Conservation (phyloP, 1,140 invertebrate genomes). For the Drosophila jambulina region DNA sequence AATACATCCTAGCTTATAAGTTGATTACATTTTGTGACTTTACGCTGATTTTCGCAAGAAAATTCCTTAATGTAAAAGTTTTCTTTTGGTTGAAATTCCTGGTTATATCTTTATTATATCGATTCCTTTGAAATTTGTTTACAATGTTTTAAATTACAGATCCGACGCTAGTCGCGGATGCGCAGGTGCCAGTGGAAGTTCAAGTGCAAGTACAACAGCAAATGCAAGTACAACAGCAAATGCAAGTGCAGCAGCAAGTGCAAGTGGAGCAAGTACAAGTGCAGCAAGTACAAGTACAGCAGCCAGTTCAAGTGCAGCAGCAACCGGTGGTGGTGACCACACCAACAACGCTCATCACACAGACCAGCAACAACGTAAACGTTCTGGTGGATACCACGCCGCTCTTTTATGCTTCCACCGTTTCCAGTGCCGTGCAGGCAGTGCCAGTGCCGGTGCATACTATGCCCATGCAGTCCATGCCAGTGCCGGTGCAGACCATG, state of each 20-base stretch:
- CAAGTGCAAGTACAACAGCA: background rate
- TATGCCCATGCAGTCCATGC: background rate
- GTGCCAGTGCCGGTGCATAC: background rate
- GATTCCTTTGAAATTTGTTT: background rate
- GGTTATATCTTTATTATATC: background rate
- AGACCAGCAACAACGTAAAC: conserved; percentile 48
- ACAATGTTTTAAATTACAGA: conserved; percentile 35
- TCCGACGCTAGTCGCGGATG: conserved; percentile 16
- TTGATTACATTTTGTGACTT: background rate
- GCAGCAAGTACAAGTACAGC: background rate
- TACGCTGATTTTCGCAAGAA: background rate
- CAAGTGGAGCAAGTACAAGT: background rate
- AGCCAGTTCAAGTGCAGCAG: conserved; percentile 19
- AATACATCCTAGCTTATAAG: background rate
- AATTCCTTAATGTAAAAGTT: background rate
- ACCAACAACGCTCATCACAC: conserved; percentile 35
- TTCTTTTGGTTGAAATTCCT: conserved; percentile 6
- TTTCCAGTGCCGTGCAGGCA: conserved; percentile 1
- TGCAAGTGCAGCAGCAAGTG: background rate
- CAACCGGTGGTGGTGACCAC: conserved; percentile 13
- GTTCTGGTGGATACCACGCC: conserved; percentile 63
- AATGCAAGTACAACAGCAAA: too few species aligned
- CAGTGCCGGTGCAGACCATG: background rate
- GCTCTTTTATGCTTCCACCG: conserved; percentile 52
- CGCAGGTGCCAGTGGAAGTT: background rate